Evolutionary conservation across 2,797 vertebrate species (phyloP).

Genomic region (Epinephelus coioides): DNA sequence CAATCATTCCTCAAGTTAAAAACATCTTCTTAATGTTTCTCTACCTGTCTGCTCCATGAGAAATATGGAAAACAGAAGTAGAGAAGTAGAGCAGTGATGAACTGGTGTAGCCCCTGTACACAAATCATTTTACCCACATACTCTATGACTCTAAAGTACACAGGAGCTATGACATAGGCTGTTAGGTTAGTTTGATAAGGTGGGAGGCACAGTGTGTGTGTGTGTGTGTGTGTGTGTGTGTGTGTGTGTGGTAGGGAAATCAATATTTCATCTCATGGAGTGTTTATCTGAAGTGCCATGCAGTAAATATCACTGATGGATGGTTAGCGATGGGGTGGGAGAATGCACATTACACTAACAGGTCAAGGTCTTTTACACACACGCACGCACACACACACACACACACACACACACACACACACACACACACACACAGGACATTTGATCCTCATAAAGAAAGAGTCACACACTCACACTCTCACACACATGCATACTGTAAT

Average conservation of each 20-base stretch:
- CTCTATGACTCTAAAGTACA: constrained; percentile 33
- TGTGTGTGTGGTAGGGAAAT: constrained; percentile 39
- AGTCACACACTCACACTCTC: neutral
- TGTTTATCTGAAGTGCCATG: constrained; percentile 62
- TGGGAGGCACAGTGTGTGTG: constrained; percentile 7
- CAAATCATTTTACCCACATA: constrained; percentile 42
- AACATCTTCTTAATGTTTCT: neutral
- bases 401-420: neutral
- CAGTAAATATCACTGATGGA: constrained; percentile 68
- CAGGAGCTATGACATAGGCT: constrained; percentile 30
- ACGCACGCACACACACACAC: neutral
- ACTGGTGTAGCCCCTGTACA: constrained; percentile 3
- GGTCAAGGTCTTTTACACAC: constrained; percentile 35
- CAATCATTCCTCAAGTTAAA: constrained; percentile 4
- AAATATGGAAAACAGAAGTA: constrained; percentile 23
- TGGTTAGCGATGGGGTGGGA: constrained; percentile 34
- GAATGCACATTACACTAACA: constrained; percentile 19
- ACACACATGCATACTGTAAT: constrained; percentile 25
- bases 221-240: neutral
- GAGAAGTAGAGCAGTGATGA: constrained; percentile 12
- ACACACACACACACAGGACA: neutral
- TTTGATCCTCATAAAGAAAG: constrained; percentile 30
- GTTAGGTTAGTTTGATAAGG: constrained; percentile 41
- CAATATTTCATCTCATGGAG: constrained; percentile 77
- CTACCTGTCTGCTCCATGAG: constrained; percentile 7